Evolutionary conservation across 2,113 vertebrate species (phyloP).

Genomic region (Marcusenius ussheri): DNA sequence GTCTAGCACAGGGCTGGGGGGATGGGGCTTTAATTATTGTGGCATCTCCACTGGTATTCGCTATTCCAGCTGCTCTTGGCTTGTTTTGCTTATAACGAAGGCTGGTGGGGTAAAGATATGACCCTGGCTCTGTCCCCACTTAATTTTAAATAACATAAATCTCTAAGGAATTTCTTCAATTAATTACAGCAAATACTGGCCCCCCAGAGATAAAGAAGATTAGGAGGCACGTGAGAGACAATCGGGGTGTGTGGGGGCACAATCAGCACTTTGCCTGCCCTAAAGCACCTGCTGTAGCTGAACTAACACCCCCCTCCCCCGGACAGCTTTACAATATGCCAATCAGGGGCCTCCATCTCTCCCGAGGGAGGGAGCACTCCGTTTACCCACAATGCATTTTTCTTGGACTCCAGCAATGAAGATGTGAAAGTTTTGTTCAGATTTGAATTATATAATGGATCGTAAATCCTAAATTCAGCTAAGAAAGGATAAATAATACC

Average conservation of each 20-base stretch:
- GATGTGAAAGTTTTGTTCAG: background rate
- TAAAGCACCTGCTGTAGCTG: background rate
- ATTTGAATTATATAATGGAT: background rate
- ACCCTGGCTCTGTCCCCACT: conserved; percentile 37
- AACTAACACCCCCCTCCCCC: background rate
- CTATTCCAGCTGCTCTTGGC: background rate
- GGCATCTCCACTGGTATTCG: background rate
- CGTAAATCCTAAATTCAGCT: background rate
- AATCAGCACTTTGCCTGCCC: conserved; percentile 37
- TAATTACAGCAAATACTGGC: conserved; percentile 63
- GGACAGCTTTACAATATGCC: background rate
- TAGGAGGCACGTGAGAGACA: conserved; percentile 51
- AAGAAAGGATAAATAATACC: background rate
- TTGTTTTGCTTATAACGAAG: background rate
- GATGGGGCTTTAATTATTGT: background rate
- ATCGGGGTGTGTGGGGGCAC: conserved; percentile 39
- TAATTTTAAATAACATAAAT: conserved; percentile 36
- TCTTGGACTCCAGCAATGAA: background rate
- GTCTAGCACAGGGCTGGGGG: background rate
- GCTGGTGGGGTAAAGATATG: conserved; percentile 14
- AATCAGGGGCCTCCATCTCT: background rate
- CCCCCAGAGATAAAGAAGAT: conserved; percentile 63
- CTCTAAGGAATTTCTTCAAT: conserved; percentile 56
- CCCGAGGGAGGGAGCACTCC: background rate
- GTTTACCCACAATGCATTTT: background rate